Conservation (phyloP, 2,113 vertebrate genomes). For the Delphinapterus leucas region DNA sequence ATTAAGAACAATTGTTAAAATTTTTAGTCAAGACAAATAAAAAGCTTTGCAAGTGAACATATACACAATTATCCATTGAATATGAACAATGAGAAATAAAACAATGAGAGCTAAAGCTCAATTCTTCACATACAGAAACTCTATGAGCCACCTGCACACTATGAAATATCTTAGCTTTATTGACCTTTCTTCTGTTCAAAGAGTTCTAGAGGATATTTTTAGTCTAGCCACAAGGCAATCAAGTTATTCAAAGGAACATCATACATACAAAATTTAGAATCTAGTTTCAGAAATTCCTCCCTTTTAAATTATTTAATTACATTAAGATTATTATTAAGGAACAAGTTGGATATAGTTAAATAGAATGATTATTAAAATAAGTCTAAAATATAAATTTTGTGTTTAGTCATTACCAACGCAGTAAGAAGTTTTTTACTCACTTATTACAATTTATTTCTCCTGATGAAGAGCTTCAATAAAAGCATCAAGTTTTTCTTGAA, state of each 20-base stretch:
- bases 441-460: constrained; percentile 88
- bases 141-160: not conserved
- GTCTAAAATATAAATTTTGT: not conserved
- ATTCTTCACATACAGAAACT: not conserved
- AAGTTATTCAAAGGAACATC: not conserved
- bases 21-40: not conserved
- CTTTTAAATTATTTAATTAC: not conserved
- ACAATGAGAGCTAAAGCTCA: not conserved
- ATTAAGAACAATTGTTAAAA: not conserved
- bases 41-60: not conserved
- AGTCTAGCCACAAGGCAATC: not conserved
- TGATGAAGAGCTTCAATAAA: constrained; percentile 99
- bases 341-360: not conserved
- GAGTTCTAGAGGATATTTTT: not conserved
- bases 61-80: not conserved
- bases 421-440: constrained; percentile 60
- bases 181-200: not conserved
- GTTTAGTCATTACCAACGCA: not conserved
- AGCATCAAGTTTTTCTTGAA: constrained; percentile 99
- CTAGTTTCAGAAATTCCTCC: not conserved
- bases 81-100: not conserved
- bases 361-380: not conserved
- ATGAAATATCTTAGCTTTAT: not conserved
- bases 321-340: not conserved
- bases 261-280: not conserved